These are phyloP conservation scores for Coregonus sp. DNA, from an alignment of 2,797 vertebrate species.

Conservation along the genomic window DNA sequence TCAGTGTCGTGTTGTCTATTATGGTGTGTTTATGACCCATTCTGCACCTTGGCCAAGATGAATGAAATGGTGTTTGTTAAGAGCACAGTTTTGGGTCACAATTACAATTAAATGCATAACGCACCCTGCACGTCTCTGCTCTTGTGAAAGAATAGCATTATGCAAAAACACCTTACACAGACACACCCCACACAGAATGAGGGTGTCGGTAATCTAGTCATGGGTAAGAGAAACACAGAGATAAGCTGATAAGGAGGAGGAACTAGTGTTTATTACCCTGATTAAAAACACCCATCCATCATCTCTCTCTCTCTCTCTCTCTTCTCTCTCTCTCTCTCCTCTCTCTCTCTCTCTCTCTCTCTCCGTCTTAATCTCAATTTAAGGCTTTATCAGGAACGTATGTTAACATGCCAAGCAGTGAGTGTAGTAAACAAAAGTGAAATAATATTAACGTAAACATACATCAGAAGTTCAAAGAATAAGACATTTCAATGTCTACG, in stretches of 20 bases:
- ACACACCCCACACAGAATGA: constrained; percentile 33
- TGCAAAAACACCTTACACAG: background rate
- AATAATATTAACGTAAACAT: no score
- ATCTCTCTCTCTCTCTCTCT: constrained; percentile 23
- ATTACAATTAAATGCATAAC: background rate
- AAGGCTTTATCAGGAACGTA: no score
- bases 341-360: no score
- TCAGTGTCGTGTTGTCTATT: background rate
- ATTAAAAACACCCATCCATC: constrained; percentile 71
- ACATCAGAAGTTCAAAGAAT: no score
- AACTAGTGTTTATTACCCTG: constrained; percentile 68
- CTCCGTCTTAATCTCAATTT: no score
- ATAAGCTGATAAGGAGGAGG: constrained; percentile 76
- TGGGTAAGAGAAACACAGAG: constrained; percentile 56
- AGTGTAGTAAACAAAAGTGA: no score
- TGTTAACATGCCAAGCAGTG: no score
- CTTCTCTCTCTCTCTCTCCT: background rate
- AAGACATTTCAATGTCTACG: no score
- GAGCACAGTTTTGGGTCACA: background rate
- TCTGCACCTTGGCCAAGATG: constrained; percentile 4
- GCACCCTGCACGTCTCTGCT: background rate
- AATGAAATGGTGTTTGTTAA: background rate
- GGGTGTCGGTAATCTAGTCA: constrained; percentile 55
- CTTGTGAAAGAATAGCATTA: background rate
- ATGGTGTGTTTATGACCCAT: constrained; percentile 14